Evolutionary conservation across 2,113 vertebrate species (phyloP), one percentile per base, ranked within the genome.

Genomic region (Silurus meridionalis): DNA sequence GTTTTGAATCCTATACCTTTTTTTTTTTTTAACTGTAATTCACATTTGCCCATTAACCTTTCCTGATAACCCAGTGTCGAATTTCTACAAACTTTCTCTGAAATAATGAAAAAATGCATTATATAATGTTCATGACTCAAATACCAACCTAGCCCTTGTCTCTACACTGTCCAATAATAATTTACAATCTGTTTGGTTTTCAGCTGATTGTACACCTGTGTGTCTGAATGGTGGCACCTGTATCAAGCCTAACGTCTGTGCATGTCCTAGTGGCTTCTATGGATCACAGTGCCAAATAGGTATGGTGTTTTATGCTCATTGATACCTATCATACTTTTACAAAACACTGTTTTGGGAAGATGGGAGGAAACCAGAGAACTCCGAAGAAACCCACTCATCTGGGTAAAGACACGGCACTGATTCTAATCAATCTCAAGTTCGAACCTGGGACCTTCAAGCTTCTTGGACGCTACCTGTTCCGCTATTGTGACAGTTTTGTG

Each of bases 161-260:
- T 37, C 37, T 46, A 15, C 8, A 25, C 7, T 61, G 2, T 58
- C 23, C 25, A 58, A 25, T 82, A 53, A 53, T 46, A 19, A n/a
- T 19, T 17, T 15, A 17, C 23, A 53, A 80, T 86, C 57, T 80
- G 5, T 46, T 83, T 82, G 25, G 83, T 17, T 37, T 83, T 85
- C 91, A 99, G 97, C 96, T 1, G 61, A 95, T 9, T 99, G 97
- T 90, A 93, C 93, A 61, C 97, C 97, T 0, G 87, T 97, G 5
- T 99, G 97, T 91, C 94, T 98, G 88, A 99, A 97, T 15, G 98
- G 97, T 90, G 97, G 97, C 61, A 95, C 93, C 8, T 99, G 96
- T 91, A 90, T 92, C 3, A 97, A 96, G 85, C 96, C 97, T 87
- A 92, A 96, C 81, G 84, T 93, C 90, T 98, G 97, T 48, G 88